These are phyloP conservation scores for Epirrita christyi DNA, from an alignment of 2,888 invertebrate species.

Conservation along the genomic window DNA sequence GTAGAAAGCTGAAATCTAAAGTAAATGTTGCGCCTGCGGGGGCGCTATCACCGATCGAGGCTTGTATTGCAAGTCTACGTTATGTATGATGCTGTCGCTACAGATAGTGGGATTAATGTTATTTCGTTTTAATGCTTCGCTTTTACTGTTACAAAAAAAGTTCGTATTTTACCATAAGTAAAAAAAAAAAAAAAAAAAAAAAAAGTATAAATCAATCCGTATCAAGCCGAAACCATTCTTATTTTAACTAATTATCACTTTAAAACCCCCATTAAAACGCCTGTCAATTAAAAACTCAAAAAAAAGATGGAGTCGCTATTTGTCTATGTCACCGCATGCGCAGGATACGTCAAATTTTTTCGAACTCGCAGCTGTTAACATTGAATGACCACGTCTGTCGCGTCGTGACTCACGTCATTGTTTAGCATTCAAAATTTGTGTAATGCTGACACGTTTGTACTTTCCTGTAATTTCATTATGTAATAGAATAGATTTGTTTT, in stretches of 20 bases:
- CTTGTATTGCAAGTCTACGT: constrained; percentile 6
- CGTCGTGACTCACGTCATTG: constrained; percentile 30
- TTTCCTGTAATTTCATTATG: constrained; percentile 40
- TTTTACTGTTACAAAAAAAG: too few species aligned
- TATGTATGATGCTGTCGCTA: neutral
- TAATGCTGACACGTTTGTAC: constrained; percentile 46
- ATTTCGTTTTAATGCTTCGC: constrained; percentile 8
- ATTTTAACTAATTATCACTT: constrained; percentile 18
- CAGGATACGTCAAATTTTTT: constrained; percentile 64
- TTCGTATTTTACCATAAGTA: too few species aligned
- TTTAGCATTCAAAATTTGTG: constrained; percentile 31
- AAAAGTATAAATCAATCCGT: neutral
- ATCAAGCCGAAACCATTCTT: neutral
- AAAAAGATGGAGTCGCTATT: constrained; percentile 47
- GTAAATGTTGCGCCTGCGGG: constrained; percentile 10
- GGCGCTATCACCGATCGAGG: constrained; percentile 9
- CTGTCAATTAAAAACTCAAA: constrained; percentile 47
- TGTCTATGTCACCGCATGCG: constrained; percentile 53
- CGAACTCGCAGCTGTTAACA: constrained; percentile 41
- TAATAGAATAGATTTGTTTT: constrained; percentile 23
- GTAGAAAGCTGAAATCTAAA: neutral
- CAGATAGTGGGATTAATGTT: constrained; percentile 14
- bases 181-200: neutral
- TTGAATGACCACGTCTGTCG: constrained; percentile 21
- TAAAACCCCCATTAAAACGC: constrained; percentile 24